phyloP scores from a whole-genome alignment of 2,113 vertebrate genomes.

The Perca flavescens region DNA sequence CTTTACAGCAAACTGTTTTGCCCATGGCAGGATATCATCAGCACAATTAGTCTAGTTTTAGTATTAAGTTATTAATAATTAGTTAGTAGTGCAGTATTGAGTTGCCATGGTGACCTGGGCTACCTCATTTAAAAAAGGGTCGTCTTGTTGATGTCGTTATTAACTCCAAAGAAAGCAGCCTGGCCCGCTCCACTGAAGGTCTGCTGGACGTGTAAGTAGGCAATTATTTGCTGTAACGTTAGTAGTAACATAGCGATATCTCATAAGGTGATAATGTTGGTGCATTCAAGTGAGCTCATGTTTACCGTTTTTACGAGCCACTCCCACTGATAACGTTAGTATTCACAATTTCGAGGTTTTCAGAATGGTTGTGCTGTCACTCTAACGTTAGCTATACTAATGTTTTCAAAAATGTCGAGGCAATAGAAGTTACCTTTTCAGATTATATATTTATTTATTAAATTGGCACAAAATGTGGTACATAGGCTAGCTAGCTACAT shows the following conservation, averaged over 20 bases:
- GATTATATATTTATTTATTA: too few species aligned
- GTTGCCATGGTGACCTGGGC: conserved; percentile 5
- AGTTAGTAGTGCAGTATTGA: not conserved
- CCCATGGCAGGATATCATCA: not conserved
- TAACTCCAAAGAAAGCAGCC: not conserved
- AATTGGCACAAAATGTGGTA: not conserved
- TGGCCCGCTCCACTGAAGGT: too few species aligned
- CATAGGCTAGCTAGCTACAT: too few species aligned
- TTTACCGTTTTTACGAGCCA: not conserved
- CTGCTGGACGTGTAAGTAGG: not conserved
- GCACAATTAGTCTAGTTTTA: too few species aligned
- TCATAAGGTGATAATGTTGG: not conserved
- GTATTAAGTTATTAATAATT: too few species aligned
- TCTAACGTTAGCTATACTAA: not conserved
- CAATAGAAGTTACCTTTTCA: not conserved
- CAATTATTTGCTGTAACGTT: not conserved
- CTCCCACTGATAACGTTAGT: not conserved
- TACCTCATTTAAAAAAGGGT: not conserved
- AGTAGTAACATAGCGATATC: too few species aligned
- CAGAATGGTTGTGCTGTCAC: not conserved
- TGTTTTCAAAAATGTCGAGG: not conserved
- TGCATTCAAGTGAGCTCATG: not conserved
- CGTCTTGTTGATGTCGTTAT: not conserved
- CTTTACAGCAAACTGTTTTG: not conserved
- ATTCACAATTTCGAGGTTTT: not conserved